Conservation (phyloP, 2,113 vertebrate genomes). For the Bubalus kerabau region DNA sequence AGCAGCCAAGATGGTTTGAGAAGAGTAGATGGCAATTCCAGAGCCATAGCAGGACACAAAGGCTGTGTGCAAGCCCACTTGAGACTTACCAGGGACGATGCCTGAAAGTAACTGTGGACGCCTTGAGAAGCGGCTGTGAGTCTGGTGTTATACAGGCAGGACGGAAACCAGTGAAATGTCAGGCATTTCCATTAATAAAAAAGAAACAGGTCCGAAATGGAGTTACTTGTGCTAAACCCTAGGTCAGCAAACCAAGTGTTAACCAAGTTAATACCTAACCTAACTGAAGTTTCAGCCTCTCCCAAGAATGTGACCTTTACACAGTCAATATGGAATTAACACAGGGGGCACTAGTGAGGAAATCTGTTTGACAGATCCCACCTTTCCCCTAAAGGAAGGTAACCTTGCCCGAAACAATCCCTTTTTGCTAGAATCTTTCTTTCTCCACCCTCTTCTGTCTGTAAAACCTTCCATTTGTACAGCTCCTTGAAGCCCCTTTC, state of each 20-base stretch:
- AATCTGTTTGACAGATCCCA: not conserved
- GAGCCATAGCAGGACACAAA: not conserved
- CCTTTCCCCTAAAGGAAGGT: not conserved
- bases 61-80: rapidly evolving
- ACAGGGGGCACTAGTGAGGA: not conserved
- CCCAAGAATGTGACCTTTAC: not conserved
- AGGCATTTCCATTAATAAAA: not conserved
- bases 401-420: not conserved
- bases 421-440: not conserved
- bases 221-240: not conserved
- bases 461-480: not conserved
- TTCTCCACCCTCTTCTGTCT: not conserved
- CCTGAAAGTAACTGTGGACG: not conserved
- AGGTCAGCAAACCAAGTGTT: not conserved
- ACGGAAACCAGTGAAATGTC: not conserved
- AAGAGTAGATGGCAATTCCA: no score
- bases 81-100: not conserved
- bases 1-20: not conserved
- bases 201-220: not conserved
- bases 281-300: not conserved
- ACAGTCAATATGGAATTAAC: not conserved
- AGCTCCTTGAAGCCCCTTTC: not conserved
- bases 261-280: not conserved
- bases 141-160: not conserved
- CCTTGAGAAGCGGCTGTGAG: not conserved